phyloP scores from a whole-genome alignment of 1,140 invertebrate genomes.

The Caenorhabditis tropicalis region DNA sequence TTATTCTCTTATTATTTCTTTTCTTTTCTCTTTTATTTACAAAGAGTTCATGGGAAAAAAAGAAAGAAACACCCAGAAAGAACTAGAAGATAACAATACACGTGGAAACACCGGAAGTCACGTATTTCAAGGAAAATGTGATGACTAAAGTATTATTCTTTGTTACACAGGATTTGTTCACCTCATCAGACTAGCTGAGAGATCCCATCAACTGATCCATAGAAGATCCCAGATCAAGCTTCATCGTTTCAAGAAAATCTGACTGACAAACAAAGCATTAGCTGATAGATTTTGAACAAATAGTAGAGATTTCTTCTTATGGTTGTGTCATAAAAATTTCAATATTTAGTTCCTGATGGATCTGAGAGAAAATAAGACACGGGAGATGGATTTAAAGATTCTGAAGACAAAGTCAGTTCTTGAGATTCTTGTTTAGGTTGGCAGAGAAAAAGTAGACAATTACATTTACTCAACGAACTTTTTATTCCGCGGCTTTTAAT shows the following conservation, averaged over 20 bases:
- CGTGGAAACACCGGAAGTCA: background rate
- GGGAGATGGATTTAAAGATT: no score
- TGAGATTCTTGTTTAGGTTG: no score
- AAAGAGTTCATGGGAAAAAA: background rate
- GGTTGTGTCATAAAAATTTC: no score
- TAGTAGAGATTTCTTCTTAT: background rate
- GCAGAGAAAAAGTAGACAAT: no score
- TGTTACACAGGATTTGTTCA: background rate
- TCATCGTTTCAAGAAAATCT: background rate
- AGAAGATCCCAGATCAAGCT: slow-evolving; percentile 17
- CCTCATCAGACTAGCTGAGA: background rate
- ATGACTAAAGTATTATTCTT: background rate
- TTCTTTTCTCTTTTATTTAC: background rate
- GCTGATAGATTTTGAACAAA: background rate
- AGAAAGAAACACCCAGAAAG: background rate
- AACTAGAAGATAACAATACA: background rate
- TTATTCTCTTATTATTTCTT: no score
- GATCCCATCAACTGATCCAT: slow-evolving; percentile 8
- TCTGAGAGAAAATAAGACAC: no score
- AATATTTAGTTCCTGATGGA: no score
- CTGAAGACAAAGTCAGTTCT: no score
- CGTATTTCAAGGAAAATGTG: background rate
- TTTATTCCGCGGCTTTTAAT: no score
- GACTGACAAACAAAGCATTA: slow-evolving; percentile 12
- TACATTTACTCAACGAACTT: no score